Conservation (phyloP, 2,888 invertebrate species). For the Andrena minutula region DNA sequence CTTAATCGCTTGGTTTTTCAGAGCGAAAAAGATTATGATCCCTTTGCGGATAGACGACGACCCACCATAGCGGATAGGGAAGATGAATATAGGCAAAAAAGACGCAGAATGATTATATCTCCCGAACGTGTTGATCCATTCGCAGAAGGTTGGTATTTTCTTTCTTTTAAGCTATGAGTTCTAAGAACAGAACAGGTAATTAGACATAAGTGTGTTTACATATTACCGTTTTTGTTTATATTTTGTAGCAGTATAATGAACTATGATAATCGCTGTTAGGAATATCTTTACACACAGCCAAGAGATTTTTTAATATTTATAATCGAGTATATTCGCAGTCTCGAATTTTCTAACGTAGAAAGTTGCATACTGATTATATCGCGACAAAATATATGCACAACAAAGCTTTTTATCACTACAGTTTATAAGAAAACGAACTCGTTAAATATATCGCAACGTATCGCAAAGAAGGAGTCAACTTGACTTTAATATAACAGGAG, state of each 20-base stretch:
- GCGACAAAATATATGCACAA: constrained; percentile 50
- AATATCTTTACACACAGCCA: no score
- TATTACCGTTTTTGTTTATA: constrained; percentile 42
- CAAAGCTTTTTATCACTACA: constrained; percentile 51
- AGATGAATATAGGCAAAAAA: constrained; percentile 97
- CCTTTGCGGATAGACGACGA: constrained; percentile 95
- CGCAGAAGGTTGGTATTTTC: constrained; percentile 93
- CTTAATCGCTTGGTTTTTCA: constrained; percentile 77
- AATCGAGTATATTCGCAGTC: neutral
- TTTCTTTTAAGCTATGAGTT: constrained; percentile 47
- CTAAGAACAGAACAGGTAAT: constrained; percentile 58
- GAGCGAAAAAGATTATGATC: constrained; percentile 97
- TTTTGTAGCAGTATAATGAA: constrained; percentile 56
- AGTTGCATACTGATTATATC: constrained; percentile 47
- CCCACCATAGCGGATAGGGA: constrained; percentile 98
- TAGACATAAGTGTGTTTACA: constrained; percentile 61
- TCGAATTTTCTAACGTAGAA: neutral
- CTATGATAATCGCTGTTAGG: neutral
- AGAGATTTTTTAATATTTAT: neutral
- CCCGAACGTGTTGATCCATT: constrained; percentile 99
- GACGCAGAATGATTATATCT: constrained; percentile 96
- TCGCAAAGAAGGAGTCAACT: constrained; percentile 23
- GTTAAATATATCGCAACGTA: constrained; percentile 12
- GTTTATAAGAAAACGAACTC: constrained; percentile 33
- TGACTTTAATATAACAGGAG: constrained; percentile 23